These are phyloP conservation scores for Deroplatys truncata DNA, from an alignment of 2,888 invertebrate genomes.

Conservation along the genomic window DNA sequence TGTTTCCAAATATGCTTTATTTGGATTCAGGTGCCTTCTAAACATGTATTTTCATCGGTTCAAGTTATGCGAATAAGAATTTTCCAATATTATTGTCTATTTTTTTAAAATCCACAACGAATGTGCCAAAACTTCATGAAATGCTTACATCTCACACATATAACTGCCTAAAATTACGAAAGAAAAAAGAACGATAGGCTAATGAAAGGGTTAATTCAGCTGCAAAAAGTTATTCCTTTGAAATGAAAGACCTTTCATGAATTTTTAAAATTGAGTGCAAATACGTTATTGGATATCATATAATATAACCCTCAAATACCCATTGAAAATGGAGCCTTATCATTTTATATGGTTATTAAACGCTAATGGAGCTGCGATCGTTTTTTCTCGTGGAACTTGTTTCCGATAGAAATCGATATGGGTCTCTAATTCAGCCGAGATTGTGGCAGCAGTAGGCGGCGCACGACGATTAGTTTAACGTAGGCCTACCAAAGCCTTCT, in stretches of 20 bases:
- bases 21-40: too few relatives aligned
- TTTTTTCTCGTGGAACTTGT: neutral
- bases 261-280: neutral
- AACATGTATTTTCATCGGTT: too few relatives aligned
- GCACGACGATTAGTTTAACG: neutral
- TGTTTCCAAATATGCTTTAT: too few relatives aligned
- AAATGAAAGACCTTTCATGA: neutral
- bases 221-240: neutral
- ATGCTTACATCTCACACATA: too few relatives aligned
- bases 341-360: neutral
- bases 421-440: neutral
- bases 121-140: too few relatives aligned
- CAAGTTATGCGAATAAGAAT: too few relatives aligned
- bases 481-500: neutral
- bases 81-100: too few relatives aligned
- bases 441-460: neutral
- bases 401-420: neutral
- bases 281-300: neutral
- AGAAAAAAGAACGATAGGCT: too few relatives aligned
- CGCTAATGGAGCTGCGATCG: neutral
- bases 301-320: neutral
- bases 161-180: too few relatives aligned
- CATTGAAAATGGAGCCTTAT: neutral
- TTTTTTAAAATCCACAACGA: too few relatives aligned
- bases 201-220: too few relatives aligned